These are phyloP conservation scores for Trachurus trachurus DNA, from an alignment of 2,797 vertebrate genomes.

Conservation along the genomic window DNA sequence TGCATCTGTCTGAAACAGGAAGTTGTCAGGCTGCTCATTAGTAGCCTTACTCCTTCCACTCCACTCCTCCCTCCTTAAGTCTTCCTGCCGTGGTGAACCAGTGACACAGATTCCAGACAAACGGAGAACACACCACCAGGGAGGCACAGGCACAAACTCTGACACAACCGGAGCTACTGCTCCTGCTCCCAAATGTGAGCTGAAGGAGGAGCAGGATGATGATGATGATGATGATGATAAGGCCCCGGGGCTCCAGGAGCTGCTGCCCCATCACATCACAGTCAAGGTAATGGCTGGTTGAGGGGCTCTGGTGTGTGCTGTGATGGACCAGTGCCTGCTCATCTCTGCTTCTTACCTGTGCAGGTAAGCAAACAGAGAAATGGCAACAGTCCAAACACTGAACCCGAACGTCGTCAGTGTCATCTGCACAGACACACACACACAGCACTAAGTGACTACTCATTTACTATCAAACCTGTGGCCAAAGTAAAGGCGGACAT, in stretches of 20 bases:
- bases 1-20: not conserved
- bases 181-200: constrained; percentile 11
- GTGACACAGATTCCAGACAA: not conserved
- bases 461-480: too few species aligned
- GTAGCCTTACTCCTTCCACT: not conserved
- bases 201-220: not conserved
- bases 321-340: not conserved
- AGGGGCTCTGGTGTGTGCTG: not conserved
- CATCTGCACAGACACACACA: too few species aligned
- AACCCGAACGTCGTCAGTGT: too few species aligned
- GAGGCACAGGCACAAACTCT: not conserved
- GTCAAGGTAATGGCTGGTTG: not conserved
- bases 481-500: too few species aligned
- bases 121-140: too few species aligned
- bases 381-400: too few species aligned
- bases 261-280: not conserved
- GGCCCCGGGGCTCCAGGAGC: not conserved
- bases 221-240: not conserved
- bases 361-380: too few species aligned
- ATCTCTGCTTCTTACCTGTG: not conserved
- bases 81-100: not conserved
- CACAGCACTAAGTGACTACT: too few species aligned
- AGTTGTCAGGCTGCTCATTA: not conserved
- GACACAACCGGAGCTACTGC: not conserved
- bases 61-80: too few species aligned